phyloP scores from a whole-genome alignment of 2,888 invertebrate species.

The Cantharis lateralis region DNA sequence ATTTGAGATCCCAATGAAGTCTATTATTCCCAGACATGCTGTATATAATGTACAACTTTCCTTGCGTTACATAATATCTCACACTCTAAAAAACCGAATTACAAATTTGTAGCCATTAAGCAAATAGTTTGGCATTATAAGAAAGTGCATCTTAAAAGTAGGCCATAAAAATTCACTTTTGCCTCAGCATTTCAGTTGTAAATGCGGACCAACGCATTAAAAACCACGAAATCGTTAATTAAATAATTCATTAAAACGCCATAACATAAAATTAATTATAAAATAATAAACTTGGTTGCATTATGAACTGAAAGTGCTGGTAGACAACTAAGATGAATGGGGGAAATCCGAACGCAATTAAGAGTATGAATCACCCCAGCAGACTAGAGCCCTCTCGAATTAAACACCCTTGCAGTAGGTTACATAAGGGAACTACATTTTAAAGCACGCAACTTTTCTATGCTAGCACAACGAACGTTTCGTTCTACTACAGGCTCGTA shows the following conservation, averaged over 20 bases:
- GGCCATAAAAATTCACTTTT: background rate
- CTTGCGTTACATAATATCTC: background rate
- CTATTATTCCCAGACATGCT: no score
- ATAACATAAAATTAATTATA: background rate
- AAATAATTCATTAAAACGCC: background rate
- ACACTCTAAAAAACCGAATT: background rate
- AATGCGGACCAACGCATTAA: background rate
- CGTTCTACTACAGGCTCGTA: background rate
- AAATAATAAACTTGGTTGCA: background rate
- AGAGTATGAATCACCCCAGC: conserved; percentile 4
- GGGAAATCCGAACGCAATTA: conserved; percentile 2
- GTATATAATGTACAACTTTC: background rate
- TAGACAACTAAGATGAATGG: background rate
- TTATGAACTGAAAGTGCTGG: background rate
- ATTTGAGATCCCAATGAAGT: no score
- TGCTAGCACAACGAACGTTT: background rate
- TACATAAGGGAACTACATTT: background rate
- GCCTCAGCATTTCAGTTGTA: background rate
- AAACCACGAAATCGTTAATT: background rate
- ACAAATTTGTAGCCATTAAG: background rate
- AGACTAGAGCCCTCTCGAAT: background rate
- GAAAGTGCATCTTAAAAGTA: background rate
- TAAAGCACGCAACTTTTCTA: background rate
- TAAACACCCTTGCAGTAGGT: background rate
- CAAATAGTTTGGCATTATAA: background rate